Base-by-base conservation (phyloP, 30 jellyfish, hydroid and myxozoan species). In the Pseudorhiza aurosa region DNA sequence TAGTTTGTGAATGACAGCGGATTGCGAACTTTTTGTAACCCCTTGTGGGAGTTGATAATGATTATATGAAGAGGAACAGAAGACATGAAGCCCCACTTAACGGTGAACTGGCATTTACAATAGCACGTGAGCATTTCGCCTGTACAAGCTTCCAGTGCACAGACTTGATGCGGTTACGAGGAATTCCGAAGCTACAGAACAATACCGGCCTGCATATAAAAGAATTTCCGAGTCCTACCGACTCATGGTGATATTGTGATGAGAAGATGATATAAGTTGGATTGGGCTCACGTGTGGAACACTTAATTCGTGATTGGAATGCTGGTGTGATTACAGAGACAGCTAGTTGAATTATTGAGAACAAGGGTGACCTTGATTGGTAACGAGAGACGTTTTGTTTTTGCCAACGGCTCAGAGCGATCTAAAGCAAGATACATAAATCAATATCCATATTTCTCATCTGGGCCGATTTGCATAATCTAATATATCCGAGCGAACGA, bases 381-480 rank as follows among this genome's bases (percentile, higher is more conserved):
- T 7, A 19, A 3, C 24, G 14, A 19, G 35, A 53, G 35, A 19
- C 33, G 67, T 19, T 15, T 46, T 46, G 60, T 22, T 46, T 15
- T 53, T 53, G 67, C 24, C 24, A 3, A 19, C 8, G 37, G 12
- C 12, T 19, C 6, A 37, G 33, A 53, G 12, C 1, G 36, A 19
- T 19, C 22, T 1, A 53, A 46, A 46, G 60, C 67, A 2, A 15
- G 67, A 6, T 14, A 47, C 22, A 19, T 24, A 53, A n/a, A 8
- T 24, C 67, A 2, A 8, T 4, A 18, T 24, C 8, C 21, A 53
- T 53, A 53, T 53, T 18, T 11, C 21, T 53, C 32, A 53, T 18
- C 35, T 53, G 17, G 67, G 14, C 62, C 4, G 24, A 53, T 53
- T 64, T 64, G 77, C 77, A 64, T 64, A 30, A 64, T 64, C 77